Evolutionary conservation across 2,113 vertebrate genomes (phyloP).

Genomic region (Gobiocypris rarus): DNA sequence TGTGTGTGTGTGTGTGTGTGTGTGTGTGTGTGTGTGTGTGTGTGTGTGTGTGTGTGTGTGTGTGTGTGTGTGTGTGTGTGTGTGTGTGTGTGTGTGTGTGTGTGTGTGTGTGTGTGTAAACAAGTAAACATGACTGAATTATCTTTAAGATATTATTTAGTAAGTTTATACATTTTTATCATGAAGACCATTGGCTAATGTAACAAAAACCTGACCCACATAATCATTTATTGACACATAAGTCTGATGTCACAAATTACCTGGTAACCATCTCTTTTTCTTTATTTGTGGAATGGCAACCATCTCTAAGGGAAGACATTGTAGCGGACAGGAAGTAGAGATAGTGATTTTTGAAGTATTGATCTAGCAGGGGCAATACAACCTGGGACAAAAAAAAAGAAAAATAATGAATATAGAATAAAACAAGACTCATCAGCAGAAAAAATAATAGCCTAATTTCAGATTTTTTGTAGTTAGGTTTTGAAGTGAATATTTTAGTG

Average conservation of each 20-base stretch:
- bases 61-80: too few relatives aligned
- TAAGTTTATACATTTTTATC: background rate
- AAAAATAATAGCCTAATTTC: background rate
- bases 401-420: background rate
- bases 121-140: too few relatives aligned
- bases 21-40: too few relatives aligned
- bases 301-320: constrained; percentile 78
- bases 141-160: too few relatives aligned
- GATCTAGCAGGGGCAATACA: constrained; percentile 89
- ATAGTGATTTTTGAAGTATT: constrained; percentile 90
- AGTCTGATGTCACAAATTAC: constrained; percentile 68
- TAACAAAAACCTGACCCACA: background rate
- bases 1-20: too few relatives aligned
- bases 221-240: background rate
- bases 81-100: too few relatives aligned
- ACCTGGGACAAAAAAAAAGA: constrained; percentile 76
- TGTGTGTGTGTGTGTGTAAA: too few relatives aligned
- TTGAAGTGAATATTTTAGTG: background rate
- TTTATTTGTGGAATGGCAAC: constrained; percentile 87
- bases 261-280: constrained; percentile 96
- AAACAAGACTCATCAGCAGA: background rate
- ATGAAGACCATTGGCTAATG: background rate
- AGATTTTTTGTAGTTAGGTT: background rate
- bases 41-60: too few relatives aligned
- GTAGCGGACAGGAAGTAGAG: constrained; percentile 88